Conservation (phyloP, 2,888 invertebrate species). For the Gryllus longicercus region DNA sequence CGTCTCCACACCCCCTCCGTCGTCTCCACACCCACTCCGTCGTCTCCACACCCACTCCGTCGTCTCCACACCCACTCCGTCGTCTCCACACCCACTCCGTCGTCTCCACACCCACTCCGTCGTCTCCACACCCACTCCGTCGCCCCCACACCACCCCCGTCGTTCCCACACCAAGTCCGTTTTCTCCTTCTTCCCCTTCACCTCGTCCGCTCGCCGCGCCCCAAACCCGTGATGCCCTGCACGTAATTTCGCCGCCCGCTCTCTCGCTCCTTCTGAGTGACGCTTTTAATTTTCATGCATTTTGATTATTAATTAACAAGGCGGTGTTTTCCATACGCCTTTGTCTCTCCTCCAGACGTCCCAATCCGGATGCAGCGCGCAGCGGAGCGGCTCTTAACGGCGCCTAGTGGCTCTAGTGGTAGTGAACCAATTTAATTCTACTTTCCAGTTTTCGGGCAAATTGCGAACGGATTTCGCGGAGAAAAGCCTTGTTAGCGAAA, state of each 20-base stretch:
- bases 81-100: neutral
- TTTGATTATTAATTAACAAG: slow-evolving; percentile 29
- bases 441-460: slow-evolving; percentile 3
- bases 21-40: too few relatives aligned
- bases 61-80: too few relatives aligned
- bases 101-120: neutral
- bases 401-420: neutral
- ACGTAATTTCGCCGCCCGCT: neutral
- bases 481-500: slow-evolving; percentile 11
- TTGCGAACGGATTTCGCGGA: neutral
- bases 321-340: slow-evolving; percentile 26
- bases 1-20: too few relatives aligned
- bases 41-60: too few relatives aligned
- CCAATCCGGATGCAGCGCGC: neutral
- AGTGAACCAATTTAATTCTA: slow-evolving; percentile 10
- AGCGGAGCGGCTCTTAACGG: neutral
- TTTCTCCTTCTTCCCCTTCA: neutral
- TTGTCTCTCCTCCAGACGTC: slow-evolving; percentile 4
- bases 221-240: neutral
- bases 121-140: neutral
- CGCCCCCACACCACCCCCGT: neutral
- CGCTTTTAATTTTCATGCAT: slow-evolving; percentile 23
- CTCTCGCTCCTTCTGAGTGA: neutral
- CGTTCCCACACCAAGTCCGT: neutral
- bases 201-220: neutral